Conservation (phyloP, 2,113 vertebrate species). For the Heterotis niloticus region DNA sequence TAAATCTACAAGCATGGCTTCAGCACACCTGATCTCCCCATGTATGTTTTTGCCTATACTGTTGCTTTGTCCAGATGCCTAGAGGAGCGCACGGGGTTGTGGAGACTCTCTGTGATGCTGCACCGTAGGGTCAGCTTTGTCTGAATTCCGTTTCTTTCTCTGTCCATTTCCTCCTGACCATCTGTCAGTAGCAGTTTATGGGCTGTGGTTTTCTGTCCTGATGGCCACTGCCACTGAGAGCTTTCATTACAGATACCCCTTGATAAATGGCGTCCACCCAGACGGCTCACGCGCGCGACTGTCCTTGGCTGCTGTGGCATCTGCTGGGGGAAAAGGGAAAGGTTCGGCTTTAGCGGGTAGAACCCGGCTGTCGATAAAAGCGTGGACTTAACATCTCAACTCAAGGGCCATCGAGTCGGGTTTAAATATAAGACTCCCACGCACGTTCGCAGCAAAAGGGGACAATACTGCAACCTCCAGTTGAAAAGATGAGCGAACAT, state of each 20-base stretch:
- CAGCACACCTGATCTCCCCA: background rate
- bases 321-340: conserved; percentile 28
- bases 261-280: conserved; percentile 66
- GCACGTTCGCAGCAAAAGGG: conserved; percentile 24
- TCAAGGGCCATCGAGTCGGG: conserved; percentile 24
- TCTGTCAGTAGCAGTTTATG: conserved; percentile 69
- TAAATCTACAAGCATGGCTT: background rate
- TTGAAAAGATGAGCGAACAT: background rate
- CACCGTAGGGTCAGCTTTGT: conserved; percentile 2
- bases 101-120: background rate
- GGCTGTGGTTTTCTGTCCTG: conserved; percentile 66
- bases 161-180: conserved; percentile 47
- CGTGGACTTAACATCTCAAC: conserved; percentile 21
- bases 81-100: background rate
- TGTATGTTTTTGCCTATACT: background rate
- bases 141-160: conserved; percentile 32
- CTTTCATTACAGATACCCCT: conserved; percentile 64
- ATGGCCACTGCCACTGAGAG: conserved; percentile 69
- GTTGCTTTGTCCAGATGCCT: background rate
- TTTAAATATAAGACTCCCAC: conserved; percentile 17
- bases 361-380: conserved; percentile 32
- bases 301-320: conserved; percentile 67
- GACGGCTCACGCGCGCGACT: conserved; percentile 58
- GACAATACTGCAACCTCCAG: background rate
- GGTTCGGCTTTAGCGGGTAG: conserved; percentile 18